phyloP scores from a whole-genome alignment of 2,797 vertebrate genomes.

The Liasis olivaceus region DNA sequence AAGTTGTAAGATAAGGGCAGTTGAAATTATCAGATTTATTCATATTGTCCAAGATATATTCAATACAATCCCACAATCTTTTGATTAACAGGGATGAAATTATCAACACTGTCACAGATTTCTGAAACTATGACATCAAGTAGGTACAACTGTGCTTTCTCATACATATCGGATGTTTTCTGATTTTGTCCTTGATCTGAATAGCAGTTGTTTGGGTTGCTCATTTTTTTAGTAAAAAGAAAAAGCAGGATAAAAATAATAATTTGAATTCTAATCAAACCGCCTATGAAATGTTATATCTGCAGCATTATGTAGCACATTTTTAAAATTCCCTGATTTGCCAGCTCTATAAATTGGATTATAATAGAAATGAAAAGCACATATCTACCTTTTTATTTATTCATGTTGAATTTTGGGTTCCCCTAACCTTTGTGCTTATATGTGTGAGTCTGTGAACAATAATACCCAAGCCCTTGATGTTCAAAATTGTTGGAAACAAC shows the following conservation, averaged over 20 bases:
- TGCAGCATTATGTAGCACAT: conserved; percentile 34
- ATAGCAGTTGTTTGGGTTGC: neutral
- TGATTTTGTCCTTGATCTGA: conserved; percentile 37
- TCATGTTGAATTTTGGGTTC: neutral
- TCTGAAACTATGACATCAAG: neutral
- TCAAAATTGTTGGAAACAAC: neutral
- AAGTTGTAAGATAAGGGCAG: neutral
- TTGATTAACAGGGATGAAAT: neutral
- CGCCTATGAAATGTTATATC: conserved; percentile 36
- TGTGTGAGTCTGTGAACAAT: neutral
- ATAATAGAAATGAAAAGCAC: neutral
- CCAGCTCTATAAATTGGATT: neutral
- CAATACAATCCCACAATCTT: neutral
- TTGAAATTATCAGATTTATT: neutral
- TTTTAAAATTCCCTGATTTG: conserved; percentile 44
- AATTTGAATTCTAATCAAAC: conserved; percentile 28
- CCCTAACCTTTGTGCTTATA: neutral
- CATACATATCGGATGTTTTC: neutral
- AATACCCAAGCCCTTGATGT: neutral
- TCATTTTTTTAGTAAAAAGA: conserved; percentile 11
- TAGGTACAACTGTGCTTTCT: neutral
- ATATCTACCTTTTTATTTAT: neutral
- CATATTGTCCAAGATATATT: neutral
- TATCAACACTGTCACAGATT: neutral
- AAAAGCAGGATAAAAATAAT: conserved; percentile 26